phyloP scores from a whole-genome alignment of 2,888 invertebrate genomes.

The Leucophenga maculata region DNA sequence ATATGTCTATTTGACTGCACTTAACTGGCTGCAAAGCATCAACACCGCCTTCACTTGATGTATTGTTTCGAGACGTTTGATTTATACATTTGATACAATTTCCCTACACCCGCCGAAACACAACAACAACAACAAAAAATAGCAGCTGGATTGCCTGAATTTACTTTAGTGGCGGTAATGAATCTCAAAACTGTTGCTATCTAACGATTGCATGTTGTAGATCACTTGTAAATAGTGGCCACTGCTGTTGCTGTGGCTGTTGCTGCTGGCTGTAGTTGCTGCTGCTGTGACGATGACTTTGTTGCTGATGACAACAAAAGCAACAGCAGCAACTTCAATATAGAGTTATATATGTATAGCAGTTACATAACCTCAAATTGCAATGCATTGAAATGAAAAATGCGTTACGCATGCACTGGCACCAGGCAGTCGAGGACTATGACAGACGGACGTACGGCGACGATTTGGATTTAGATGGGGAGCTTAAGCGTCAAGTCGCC shows the following conservation, averaged over 20 bases:
- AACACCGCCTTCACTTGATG: conserved; percentile 54
- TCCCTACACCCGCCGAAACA: conserved; percentile 5
- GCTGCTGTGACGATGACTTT: conserved; percentile 37
- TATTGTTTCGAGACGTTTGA: conserved; percentile 60
- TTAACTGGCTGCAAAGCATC: conserved; percentile 23
- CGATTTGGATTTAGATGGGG: no score
- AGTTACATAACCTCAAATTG: conserved; percentile 47
- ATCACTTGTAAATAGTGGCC: conserved; percentile 38
- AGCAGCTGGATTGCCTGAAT: conserved; percentile 33
- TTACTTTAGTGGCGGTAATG: conserved; percentile 57
- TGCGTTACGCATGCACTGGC: conserved; percentile 21
- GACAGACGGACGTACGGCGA: no score
- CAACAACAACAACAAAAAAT: no score
- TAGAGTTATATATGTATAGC: conserved; percentile 39
- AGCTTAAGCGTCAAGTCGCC: no score
- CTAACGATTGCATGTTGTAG: conserved; percentile 26
- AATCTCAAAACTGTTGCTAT: conserved; percentile 52
- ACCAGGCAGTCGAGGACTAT: conserved; percentile 2
- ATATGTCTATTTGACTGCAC: conserved; percentile 17
- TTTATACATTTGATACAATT: conserved; percentile 49
- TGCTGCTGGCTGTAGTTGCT: conserved; percentile 4
- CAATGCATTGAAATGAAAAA: conserved; percentile 19
- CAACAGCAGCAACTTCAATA: conserved; percentile 1
- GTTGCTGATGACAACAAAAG: conserved; percentile 13
- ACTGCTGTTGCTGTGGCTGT: conserved; percentile 36